Conservation (phyloP, 2,888 invertebrate genomes). For the Apamea anceps region DNA sequence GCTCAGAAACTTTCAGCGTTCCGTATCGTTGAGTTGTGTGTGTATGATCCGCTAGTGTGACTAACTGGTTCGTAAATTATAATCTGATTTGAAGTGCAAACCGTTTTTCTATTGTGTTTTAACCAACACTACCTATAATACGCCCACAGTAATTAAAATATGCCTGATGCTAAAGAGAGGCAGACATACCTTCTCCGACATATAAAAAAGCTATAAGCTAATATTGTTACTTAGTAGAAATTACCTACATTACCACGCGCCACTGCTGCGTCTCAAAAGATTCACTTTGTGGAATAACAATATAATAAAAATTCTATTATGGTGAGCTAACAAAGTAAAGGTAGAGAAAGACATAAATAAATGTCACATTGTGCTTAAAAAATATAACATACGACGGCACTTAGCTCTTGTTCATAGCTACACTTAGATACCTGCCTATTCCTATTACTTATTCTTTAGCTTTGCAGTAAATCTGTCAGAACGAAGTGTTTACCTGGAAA, state of each 20-base stretch:
- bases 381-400: constrained; percentile 51
- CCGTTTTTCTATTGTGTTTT: too few relatives aligned
- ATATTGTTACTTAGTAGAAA: background rate
- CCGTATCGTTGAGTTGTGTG: too few relatives aligned
- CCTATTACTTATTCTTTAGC: constrained; percentile 1
- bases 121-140: too few relatives aligned
- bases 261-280: background rate
- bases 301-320: constrained; percentile 14
- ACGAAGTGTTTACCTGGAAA: constrained; percentile 41
- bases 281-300: background rate
- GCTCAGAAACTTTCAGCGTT: too few relatives aligned
- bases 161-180: too few relatives aligned
- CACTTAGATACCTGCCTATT: constrained; percentile 4
- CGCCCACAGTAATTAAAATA: too few relatives aligned
- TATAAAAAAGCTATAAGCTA: background rate
- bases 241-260: background rate
- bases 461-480: constrained; percentile 34
- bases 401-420: constrained; percentile 34
- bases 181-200: too few relatives aligned
- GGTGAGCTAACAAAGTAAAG: constrained; percentile 4
- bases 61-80: too few relatives aligned
- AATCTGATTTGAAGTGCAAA: too few relatives aligned
- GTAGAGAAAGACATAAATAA: constrained; percentile 29
- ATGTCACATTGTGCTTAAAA: constrained; percentile 38
- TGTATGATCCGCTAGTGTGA: too few relatives aligned